Conservation (phyloP, 2,113 vertebrate species). For the Thymallus thymallus region DNA sequence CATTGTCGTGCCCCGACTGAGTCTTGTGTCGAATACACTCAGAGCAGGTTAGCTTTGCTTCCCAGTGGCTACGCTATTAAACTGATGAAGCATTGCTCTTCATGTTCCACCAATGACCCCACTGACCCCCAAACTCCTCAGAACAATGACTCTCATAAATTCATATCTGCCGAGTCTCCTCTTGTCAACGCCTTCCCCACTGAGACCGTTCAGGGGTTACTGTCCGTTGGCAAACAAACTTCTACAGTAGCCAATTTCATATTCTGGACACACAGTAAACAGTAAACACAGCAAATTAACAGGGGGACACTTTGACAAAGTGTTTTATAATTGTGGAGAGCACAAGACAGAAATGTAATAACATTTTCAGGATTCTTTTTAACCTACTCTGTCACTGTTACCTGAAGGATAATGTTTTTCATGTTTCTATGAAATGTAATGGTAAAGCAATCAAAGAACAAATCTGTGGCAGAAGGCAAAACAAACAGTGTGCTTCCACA, state of each 20-base stretch:
- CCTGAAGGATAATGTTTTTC: slow-evolving; percentile 40
- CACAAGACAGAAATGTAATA: slow-evolving; percentile 17
- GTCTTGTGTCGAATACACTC: background rate
- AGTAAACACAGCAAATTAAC: background rate
- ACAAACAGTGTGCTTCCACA: too few relatives aligned
- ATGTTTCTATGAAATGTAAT: background rate
- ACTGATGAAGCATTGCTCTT: slow-evolving; percentile 33
- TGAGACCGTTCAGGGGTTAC: too few relatives aligned
- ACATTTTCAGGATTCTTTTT: slow-evolving; percentile 13
- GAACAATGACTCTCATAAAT: slow-evolving; percentile 18
- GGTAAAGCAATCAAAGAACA: slow-evolving; percentile 41
- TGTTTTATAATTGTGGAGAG: slow-evolving; percentile 27
- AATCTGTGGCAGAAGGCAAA: slow-evolving; percentile 26
- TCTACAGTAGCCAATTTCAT: slow-evolving; percentile 3
- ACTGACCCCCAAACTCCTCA: slow-evolving; percentile 16
- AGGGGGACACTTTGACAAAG: slow-evolving; percentile 19
- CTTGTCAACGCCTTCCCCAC: slow-evolving; percentile 6
- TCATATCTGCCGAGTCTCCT: slow-evolving; percentile 15
- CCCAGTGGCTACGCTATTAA: slow-evolving; percentile 15
- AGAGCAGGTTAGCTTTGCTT: slow-evolving; percentile 4
- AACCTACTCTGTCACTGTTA: slow-evolving; percentile 10
- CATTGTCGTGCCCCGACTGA: background rate
- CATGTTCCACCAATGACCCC: slow-evolving; percentile 25
- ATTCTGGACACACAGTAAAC: slow-evolving; percentile 15
- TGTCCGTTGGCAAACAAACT: background rate